These are phyloP conservation scores for Procambarus clarkii DNA, from an alignment of 1,140 invertebrate genomes.

Conservation along the genomic window DNA sequence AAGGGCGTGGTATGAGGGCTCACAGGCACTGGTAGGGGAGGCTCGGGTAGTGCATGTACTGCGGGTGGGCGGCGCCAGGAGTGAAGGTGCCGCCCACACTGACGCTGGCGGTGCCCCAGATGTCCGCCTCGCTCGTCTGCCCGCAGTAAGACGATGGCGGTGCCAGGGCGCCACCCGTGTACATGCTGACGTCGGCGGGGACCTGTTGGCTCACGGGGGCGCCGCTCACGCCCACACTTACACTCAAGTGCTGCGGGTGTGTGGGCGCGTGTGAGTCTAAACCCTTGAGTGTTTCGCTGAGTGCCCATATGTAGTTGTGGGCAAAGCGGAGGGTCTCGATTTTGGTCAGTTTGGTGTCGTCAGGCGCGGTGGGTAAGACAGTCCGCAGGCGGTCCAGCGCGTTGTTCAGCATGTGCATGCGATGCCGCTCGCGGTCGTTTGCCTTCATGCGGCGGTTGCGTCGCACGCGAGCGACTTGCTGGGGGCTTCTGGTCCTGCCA, in stretches of 20 bases:
- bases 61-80: conserved; percentile 24
- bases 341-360: conserved; percentile 98
- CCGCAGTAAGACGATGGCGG: conserved; percentile 19
- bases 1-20: not conserved
- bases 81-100: conserved; percentile 37
- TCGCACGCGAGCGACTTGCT: conserved; percentile 86
- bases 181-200: conserved; percentile 16
- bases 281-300: conserved; percentile 85
- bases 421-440: conserved; percentile 95
- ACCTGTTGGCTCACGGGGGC: conserved; percentile 20
- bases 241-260: conserved; percentile 35
- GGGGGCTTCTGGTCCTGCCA: conserved; percentile 78
- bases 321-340: conserved; percentile 97
- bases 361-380: conserved; percentile 90
- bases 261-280: conserved; percentile 32
- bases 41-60: conserved; percentile 58
- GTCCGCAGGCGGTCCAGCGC: conserved; percentile 91
- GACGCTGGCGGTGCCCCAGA: conserved; percentile 34
- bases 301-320: conserved; percentile 95
- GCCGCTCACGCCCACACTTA: conserved; percentile 51
- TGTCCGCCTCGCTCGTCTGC: not conserved
- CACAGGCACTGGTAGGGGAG: conserved; percentile 63
- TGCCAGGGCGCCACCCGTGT: not conserved
- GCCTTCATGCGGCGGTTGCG: conserved; percentile 92
- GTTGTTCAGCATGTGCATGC: conserved; percentile 98